A percentile compares a stretch with the other conserved stretches of the same genome.
These are phyloP conservation scores for Anabacerthia variegaticeps DNA, from an alignment of 2,797 vertebrate species.

Conservation along the genomic window DNA sequence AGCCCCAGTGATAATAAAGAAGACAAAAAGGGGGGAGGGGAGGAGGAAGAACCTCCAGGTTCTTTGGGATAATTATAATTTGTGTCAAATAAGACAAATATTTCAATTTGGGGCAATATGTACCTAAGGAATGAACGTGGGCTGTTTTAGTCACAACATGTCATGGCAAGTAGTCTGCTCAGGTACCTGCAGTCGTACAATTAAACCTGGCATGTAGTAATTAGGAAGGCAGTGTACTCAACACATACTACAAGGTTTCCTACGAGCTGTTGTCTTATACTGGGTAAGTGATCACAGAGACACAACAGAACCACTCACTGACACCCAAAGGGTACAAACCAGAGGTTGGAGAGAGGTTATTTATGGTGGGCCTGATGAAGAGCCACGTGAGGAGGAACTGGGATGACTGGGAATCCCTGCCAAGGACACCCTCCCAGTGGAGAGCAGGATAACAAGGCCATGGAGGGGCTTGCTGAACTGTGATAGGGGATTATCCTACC, in stretches of 20 bases:
- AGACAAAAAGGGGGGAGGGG: neutral
- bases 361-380: neutral
- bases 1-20: constrained; percentile 18
- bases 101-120: constrained; percentile 58
- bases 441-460: neutral
- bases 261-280: neutral
- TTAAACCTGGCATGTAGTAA: constrained; percentile 68
- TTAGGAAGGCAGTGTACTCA: constrained; percentile 48
- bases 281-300: neutral
- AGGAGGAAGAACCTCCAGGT: constrained; percentile 1
- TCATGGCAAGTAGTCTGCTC: constrained; percentile 23
- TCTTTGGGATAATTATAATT: constrained; percentile 54
- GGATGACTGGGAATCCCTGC: neutral
- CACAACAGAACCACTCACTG: neutral
- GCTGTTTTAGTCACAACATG: constrained; percentile 57
- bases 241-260: neutral
- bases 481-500: fast-evolving
- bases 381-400: fast-evolving
- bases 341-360: neutral
- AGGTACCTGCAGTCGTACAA: constrained; percentile 36
- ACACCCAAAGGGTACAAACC: neutral
- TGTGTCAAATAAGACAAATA: constrained; percentile 51
- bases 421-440: fast-evolving
- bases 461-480: fast-evolving
- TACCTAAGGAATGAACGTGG: constrained; percentile 30